These are phyloP conservation scores for Bacillus rossius DNA, from an alignment of 1,140 invertebrate species.

Conservation along the genomic window DNA sequence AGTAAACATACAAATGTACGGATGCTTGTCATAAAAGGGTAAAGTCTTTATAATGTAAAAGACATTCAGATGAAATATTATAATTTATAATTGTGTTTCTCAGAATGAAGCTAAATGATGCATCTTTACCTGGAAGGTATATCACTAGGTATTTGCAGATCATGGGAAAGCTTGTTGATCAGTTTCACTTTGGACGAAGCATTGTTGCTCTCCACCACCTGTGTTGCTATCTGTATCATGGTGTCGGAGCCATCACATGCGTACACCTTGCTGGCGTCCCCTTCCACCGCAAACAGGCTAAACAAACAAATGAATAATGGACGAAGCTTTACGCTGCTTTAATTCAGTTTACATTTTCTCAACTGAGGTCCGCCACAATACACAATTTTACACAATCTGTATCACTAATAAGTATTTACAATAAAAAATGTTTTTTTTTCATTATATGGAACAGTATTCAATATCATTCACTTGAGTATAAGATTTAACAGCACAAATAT, in stretches of 20 bases:
- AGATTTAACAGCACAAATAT: too few relatives aligned
- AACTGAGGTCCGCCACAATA: too few relatives aligned
- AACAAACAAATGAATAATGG: conserved; percentile 33
- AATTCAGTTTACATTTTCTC: too few relatives aligned
- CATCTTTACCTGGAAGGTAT: conserved; percentile 44
- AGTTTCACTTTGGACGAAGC: conserved; percentile 37
- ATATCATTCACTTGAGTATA: too few relatives aligned
- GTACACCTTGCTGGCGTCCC: conserved; percentile 49
- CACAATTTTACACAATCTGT: too few relatives aligned
- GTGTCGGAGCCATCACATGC: conserved; percentile 60
- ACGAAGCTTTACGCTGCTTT: too few relatives aligned
- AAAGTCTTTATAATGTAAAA: too few relatives aligned
- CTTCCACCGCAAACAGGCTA: conserved; percentile 55
- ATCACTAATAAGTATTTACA: too few relatives aligned
- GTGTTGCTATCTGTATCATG: conserved; percentile 53
- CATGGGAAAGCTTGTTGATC: conserved; percentile 48
- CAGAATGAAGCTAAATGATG: neutral
- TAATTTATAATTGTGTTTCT: neutral
- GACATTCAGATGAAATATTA: too few relatives aligned
- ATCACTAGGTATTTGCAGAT: conserved; percentile 47
- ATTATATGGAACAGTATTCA: too few relatives aligned
- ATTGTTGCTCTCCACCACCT: conserved; percentile 49
- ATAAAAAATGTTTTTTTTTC: too few relatives aligned
- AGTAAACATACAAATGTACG: conserved; percentile 13
- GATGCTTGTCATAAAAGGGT: too few relatives aligned